Conservation (phyloP, 2,888 invertebrate species). For the Monoplex corrugatus region DNA sequence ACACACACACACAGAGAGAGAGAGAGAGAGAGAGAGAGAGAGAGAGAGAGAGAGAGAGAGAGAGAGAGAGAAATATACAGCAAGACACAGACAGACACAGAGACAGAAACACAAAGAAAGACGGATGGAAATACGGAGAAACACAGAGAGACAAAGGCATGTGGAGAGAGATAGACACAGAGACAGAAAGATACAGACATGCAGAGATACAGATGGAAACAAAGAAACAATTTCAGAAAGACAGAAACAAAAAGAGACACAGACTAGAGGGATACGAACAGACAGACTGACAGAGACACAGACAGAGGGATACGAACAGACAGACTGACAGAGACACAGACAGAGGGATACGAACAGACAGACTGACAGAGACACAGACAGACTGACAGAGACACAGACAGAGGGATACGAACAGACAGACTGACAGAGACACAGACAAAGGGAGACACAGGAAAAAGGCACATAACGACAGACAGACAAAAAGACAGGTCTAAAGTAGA, state of each 20-base stretch:
- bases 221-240: not conserved
- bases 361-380: conserved; percentile 44
- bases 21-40: not conserved
- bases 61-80: not conserved
- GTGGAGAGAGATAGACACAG: conserved; percentile 10
- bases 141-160: conserved; percentile 34
- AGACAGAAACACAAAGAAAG: conserved; percentile 3
- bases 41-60: not conserved
- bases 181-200: conserved; percentile 32
- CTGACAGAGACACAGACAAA: not conserved
- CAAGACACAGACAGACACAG: conserved; percentile 24
- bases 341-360: no score
- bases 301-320: conserved; percentile 16
- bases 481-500: no score
- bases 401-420: not conserved
- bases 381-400: conserved; percentile 34
- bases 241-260: not conserved
- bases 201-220: not conserved
- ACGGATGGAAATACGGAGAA: no score
- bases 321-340: no score
- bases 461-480: not conserved
- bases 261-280: not conserved
- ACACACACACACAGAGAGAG: not conserved
- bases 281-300: conserved; percentile 41
- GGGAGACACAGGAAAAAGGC: no score